Percentiles rank a stretch among this genome's conserved stretches.
Evolutionary conservation across 2,113 vertebrate species (phyloP).

Genomic region (Gallinago paraguaiae): DNA sequence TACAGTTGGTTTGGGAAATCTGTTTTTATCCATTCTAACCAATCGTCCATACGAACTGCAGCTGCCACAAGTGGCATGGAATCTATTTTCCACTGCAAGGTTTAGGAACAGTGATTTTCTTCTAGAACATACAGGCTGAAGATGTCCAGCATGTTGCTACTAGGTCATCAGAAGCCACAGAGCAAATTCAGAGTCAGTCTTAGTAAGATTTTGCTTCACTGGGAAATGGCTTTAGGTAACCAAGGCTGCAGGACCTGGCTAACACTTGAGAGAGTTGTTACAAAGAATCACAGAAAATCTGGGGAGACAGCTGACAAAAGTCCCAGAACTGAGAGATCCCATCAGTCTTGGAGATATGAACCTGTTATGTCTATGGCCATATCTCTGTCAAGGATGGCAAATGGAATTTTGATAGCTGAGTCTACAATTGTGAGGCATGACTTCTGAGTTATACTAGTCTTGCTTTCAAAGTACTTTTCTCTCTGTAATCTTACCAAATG

Average conservation of each 20-base stretch:
- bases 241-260: not conserved
- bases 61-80: slow-evolving; percentile 52
- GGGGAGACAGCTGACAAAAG: not conserved
- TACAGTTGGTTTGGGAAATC: slow-evolving; percentile 76
- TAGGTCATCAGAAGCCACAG: not conserved
- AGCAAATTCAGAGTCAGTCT: not conserved
- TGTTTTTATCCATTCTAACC: slow-evolving; percentile 69
- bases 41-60: slow-evolving; percentile 58
- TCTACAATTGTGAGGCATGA: fast-evolving
- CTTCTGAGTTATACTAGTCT: not conserved
- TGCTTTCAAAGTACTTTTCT: not conserved
- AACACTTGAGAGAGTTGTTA: not conserved
- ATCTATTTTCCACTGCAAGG: slow-evolving; percentile 22
- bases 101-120: not conserved
- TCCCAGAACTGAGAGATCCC: not conserved
- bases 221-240: not conserved
- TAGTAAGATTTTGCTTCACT: not conserved
- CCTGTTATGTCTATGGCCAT: too few relatives aligned
- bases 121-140: not conserved
- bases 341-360: not conserved
- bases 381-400: not conserved
- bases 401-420: not conserved
- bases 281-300: not conserved
- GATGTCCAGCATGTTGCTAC: not conserved
- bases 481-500: not conserved